Evolutionary conservation across 1,140 invertebrate genomes (phyloP), one percentile per base, ranked within the genome.

Genomic region (Diprion similis): DNA sequence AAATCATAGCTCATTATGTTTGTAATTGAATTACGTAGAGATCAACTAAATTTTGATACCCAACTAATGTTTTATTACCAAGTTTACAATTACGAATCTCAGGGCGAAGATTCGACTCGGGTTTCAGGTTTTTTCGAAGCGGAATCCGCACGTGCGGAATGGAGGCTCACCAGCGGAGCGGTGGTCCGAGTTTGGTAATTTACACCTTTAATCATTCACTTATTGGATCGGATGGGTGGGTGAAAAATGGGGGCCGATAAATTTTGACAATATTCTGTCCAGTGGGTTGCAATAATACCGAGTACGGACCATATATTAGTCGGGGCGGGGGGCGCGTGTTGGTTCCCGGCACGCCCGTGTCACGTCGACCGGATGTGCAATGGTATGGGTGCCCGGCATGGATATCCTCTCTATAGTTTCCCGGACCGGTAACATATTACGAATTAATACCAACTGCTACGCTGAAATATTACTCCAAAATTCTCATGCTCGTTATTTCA

Each of bases 181-280:
- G 1, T 3, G 24, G 24, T 37, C 6, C 24, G 24, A 37, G 24
- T 37, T 37, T 79, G 81, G 82, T 85, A 87, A 87, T 88, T 87
- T 84, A 74, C 85, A 82, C 81, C 83, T 87, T 88, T 87, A 87
- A 88, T 88, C 84, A 85, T 83, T 84, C 82, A 81, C 81, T 87
- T 84, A 87, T 87, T 87, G 87, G 87, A 88, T 84, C 81, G 79
- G 51, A 59, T 59, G 82, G 79, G 81, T 82, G 81, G 75, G 85
- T 87, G 87, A 88, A 88, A 87, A 88, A 88, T 84, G 87, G 83
- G 82, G 80, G 81, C 86, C 87, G 86, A 88, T 88, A 88, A 88
- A 88, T 88, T 88, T 88, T 87, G 86, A 88, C 87, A 87, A 85
- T 87, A 88, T 88, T 88, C 87, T 87, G 86, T 88, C 87, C 84